These are phyloP conservation scores for Pangasius macronema DNA, from an alignment of 2,797 vertebrate genomes.

Conservation along the genomic window DNA sequence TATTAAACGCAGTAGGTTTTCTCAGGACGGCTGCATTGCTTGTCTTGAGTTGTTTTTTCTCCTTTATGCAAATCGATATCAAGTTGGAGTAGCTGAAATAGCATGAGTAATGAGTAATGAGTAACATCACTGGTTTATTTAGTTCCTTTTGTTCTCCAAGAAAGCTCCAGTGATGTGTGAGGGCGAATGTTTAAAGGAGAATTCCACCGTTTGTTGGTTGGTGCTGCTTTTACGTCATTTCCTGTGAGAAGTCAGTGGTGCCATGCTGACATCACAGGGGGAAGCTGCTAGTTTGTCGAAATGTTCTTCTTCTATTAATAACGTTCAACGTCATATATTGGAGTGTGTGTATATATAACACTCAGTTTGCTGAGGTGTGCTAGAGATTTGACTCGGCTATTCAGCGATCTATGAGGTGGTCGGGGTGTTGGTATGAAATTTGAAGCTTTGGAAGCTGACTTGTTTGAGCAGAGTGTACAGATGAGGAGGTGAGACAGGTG, in stretches of 20 bases:
- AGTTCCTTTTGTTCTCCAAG: background rate
- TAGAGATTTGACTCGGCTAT: background rate
- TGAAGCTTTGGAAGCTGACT: background rate
- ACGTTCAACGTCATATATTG: background rate
- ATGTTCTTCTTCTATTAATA: too few relatives aligned
- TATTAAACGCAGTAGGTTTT: slow-evolving; percentile 94
- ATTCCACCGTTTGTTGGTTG: background rate
- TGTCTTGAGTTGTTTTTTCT: too few relatives aligned
- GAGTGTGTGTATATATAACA: too few relatives aligned
- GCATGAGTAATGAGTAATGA: background rate
- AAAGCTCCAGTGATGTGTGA: background rate
- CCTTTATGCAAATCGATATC: background rate
- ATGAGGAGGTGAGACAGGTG: background rate
- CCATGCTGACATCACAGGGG: background rate
- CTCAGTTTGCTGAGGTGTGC: background rate
- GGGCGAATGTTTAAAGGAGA: background rate
- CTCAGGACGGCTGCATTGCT: too few relatives aligned
- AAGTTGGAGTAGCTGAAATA: background rate
- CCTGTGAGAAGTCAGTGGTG: background rate
- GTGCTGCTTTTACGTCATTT: background rate
- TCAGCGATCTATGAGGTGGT: background rate
- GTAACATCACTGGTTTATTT: background rate
- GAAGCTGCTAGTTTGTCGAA: background rate
- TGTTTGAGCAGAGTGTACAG: too few relatives aligned
- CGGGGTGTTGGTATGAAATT: background rate